Percentiles rank a stretch among this genome's conserved stretches.
phyloP scores from a whole-genome alignment of 2,888 invertebrate genomes.

The Zygaena filipendulae region DNA sequence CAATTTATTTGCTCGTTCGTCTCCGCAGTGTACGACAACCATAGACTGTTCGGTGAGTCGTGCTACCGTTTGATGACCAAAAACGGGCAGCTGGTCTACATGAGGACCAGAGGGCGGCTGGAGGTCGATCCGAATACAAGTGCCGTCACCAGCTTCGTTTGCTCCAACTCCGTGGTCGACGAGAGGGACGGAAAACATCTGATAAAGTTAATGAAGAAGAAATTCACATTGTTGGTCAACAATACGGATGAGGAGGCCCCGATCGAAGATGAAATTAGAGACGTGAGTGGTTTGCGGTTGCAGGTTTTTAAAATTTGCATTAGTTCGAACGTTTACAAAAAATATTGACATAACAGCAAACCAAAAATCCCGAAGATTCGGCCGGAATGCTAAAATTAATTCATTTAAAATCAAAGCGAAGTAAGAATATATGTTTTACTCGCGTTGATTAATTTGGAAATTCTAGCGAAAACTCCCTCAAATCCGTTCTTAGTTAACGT shows the following conservation, averaged over 20 bases:
- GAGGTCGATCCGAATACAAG: conserved; percentile 79
- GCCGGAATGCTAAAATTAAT: too few species aligned
- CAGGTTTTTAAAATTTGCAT: conserved; percentile 1
- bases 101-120: conserved; percentile 82
- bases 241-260: conserved; percentile 19
- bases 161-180: conserved; percentile 81
- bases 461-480: too few species aligned
- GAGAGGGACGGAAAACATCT: conserved; percentile 76
- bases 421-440: too few species aligned
- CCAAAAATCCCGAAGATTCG: too few species aligned
- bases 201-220: conserved; percentile 78
- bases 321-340: too few species aligned
- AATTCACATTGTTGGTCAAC: conserved; percentile 70
- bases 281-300: conserved; percentile 19
- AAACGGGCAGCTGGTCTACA: conserved; percentile 83
- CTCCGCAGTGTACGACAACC: conserved; percentile 81
- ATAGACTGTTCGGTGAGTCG: conserved; percentile 81
- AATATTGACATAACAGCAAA: too few species aligned
- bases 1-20: too few species aligned
- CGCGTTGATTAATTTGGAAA: too few species aligned
- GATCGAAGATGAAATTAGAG: conserved; percentile 23
- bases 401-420: too few species aligned
- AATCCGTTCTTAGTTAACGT: too few species aligned
- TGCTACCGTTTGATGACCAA: conserved; percentile 85
- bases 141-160: conserved; percentile 83